phyloP scores from a whole-genome alignment of 2,888 invertebrate genomes.

The Cyaniris semiargus region DNA sequence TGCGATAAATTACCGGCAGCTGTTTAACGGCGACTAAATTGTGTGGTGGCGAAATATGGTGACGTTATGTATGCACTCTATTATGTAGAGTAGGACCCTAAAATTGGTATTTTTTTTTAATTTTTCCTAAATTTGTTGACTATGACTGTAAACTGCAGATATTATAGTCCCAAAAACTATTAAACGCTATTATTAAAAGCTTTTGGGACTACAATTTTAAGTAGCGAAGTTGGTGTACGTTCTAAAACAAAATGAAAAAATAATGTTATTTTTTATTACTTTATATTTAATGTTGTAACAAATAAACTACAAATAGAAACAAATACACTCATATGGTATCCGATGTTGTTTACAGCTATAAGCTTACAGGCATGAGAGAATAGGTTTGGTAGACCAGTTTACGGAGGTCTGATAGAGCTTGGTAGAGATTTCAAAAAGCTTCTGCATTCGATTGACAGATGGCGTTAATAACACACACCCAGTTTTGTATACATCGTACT shows the following conservation, averaged over 20 bases:
- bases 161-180: background rate
- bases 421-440: background rate
- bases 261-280: too few species aligned
- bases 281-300: too few species aligned
- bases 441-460: background rate
- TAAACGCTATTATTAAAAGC: too few species aligned
- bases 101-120: background rate
- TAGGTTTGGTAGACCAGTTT: background rate
- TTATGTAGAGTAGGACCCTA: background rate
- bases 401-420: background rate
- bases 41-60: conserved; percentile 40
- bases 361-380: background rate
- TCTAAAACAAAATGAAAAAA: background rate
- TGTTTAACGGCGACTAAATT: conserved; percentile 45
- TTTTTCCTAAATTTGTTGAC: background rate
- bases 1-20: conserved; percentile 44
- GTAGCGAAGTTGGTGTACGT: background rate
- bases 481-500: background rate
- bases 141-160: background rate
- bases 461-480: background rate
- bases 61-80: conserved; percentile 6
- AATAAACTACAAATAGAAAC: too few species aligned
- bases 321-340: too few species aligned
- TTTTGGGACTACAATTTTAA: too few species aligned
- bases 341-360: too few species aligned